phyloP scores from a whole-genome alignment of 1,140 invertebrate species.

The Myzus persicae region DNA sequence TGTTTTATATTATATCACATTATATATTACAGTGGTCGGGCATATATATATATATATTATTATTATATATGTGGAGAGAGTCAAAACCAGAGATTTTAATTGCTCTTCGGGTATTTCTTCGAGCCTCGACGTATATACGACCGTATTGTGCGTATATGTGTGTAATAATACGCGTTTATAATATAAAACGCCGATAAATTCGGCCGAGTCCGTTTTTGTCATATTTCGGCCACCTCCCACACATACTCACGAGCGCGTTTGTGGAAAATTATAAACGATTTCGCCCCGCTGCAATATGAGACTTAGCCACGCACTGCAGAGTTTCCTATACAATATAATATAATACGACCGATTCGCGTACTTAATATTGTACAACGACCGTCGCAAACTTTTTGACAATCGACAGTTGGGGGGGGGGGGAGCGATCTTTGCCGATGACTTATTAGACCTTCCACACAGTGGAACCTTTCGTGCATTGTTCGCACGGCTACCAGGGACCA shows the following conservation, averaged over 20 bases:
- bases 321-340: neutral
- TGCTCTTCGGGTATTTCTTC: constrained; percentile 46
- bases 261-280: neutral
- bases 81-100: constrained; percentile 54
- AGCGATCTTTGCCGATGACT: constrained; percentile 6
- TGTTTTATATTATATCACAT: constrained; percentile 24
- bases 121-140: neutral
- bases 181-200: constrained; percentile 38
- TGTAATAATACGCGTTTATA: neutral
- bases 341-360: too few relatives aligned
- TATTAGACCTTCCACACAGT: neutral
- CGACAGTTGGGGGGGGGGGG: neutral
- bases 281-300: neutral
- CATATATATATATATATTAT: neutral
- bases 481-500: neutral
- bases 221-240: constrained; percentile 41
- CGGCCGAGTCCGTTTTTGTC: constrained; percentile 35
- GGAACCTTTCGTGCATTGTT: constrained; percentile 33
- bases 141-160: neutral
- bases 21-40: neutral
- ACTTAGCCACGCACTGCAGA: neutral
- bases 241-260: neutral
- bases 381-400: constrained; percentile 27
- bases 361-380: neutral
- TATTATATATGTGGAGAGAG: neutral